Percentiles rank a stretch among this genome's conserved stretches.
Conservation (phyloP, 2,888 invertebrate genomes). For the Slavum lentiscoides region DNA sequence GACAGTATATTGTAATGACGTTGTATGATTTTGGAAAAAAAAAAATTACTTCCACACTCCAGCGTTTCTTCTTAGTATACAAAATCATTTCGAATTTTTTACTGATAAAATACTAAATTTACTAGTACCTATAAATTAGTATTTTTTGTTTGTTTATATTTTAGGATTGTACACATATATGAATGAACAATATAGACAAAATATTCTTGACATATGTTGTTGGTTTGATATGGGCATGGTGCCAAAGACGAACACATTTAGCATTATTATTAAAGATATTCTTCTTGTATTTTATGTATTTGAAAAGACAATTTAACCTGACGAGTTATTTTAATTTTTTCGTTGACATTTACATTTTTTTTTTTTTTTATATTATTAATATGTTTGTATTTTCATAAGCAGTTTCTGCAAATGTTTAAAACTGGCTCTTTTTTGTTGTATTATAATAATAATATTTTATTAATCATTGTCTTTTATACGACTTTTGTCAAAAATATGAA, state of each 20-base stretch:
- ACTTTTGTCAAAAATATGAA: not conserved
- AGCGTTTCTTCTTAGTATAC: not conserved
- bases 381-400: not conserved
- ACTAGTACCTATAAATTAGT: not conserved
- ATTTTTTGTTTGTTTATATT: not conserved
- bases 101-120: not conserved
- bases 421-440: not conserved
- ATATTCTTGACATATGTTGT: not conserved
- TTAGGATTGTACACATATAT: not conserved
- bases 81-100: conserved; percentile 1
- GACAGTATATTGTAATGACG: not conserved
- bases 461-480: no score
- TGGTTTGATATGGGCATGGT: not conserved
- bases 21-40: not conserved
- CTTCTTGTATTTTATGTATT: not conserved
- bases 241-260: not conserved
- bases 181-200: not conserved
- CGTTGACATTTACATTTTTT: no score
- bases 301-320: not conserved
- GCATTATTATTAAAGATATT: not conserved
- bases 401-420: not conserved
- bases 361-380: not conserved
- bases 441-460: no score
- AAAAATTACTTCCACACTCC: not conserved
- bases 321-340: not conserved